Evolutionary conservation across 1,140 invertebrate genomes (phyloP), one percentile per base, ranked within the genome.

Genomic region (Scylla paramamosain): DNA sequence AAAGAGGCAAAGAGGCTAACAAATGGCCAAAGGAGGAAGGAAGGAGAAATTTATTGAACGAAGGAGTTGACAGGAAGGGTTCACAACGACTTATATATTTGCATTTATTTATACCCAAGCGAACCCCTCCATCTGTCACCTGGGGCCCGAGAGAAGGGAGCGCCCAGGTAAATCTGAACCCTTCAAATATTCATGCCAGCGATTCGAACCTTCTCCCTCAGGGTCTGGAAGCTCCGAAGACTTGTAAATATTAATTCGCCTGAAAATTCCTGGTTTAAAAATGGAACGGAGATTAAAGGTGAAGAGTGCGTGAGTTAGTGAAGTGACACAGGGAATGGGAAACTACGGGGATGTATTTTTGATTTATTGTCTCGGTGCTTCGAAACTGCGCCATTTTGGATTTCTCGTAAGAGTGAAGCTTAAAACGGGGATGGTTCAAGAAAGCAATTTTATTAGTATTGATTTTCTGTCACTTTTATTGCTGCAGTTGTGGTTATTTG

Each of bases 131-230:
- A 77, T 77, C 67, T n/a, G 67, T 77, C 67, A 77, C 67, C 25
- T n/a, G 67, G 25, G 67, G 20, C n/a, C 1, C 7, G 67, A 59
- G 1, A 20, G 52, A 59, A 59, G 52, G 52, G 52, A 77, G 20
- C 67, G 67, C 12, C 67, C 67, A 77, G 67, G 67, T 77, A 77
- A 77, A 77, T 77, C 67, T 77, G 67, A 77, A n/a, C 67, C 67
- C n/a, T 77, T 77, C 4, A 77, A 77, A 77, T 77, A 77, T 77
- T 25, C 25, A 77, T 7, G n/a, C 20, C 67, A 25, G 20, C n/a
- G 67, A 77, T 20, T 77, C 67, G 67, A 77, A 77, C 67, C 67
- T n/a, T 77, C n/a, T 77, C 52, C 52, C 16, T 59, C 39, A 59
- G 10, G 52, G 0, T 12, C 0, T 12, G 2, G 16, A 59, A 59